Evolutionary conservation across 2,113 vertebrate genomes (phyloP), one percentile per base, ranked within the genome.

Genomic region (Oreochromis tanganicae): DNA sequence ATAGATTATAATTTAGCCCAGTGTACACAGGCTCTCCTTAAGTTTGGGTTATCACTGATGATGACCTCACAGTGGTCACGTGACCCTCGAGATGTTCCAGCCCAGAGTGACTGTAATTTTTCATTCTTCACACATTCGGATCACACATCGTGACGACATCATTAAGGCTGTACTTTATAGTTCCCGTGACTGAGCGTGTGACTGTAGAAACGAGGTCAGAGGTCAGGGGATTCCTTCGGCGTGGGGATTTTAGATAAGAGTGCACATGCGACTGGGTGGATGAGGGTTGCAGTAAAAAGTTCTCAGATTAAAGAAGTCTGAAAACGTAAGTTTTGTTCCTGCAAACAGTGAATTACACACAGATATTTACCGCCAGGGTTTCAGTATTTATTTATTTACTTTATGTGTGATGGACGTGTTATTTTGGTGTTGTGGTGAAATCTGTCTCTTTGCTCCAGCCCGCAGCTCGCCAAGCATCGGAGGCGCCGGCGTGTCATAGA

Each of bases 401-500:
- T 66, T 41, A 36, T 4, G 61, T 38, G 66, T 71, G n/a, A 16
- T 24, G 2, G n/a, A 4, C 21, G 1, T 43, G 7, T 71, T 27
- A 48, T 19, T 32, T 32, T 78, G 27, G 46, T n/a, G 27, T 12
- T 12, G 46, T 5, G 27, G 46, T 52, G 4, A 34, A 34, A 52
- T 86, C 13, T 54, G 32, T 59, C 3, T 36, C 3, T 71, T 55
- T 84, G 29, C 27, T 34, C 19, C 87, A 95, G 94, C 17, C 92
- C 93, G 1, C 82, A 85, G 43, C 82, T 92, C 2, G 32, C 85
- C 24, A 93, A 89, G 38, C 73, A 85, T 6, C 87, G 88, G 59
- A 88, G 90, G 73, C 43, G 12, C 1, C 3, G 27, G 11, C 59
- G 4, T 2, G 3, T 32, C 9, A 1, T 73, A 6, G 88, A 84